Evolutionary conservation across 2,888 invertebrate species (phyloP).

Genomic region (Pogonocherus hispidulus): DNA sequence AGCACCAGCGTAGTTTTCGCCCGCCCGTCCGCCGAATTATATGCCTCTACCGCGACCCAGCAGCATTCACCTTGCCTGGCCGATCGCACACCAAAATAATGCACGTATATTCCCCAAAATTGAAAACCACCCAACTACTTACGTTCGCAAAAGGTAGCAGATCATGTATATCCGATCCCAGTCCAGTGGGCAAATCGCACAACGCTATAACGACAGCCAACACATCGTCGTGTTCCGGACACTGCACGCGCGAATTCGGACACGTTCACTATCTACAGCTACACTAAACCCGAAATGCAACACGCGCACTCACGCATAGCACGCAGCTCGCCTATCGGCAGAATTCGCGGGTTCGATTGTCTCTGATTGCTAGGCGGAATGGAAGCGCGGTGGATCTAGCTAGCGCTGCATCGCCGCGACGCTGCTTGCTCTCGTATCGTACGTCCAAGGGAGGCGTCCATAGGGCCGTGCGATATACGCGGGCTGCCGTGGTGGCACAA

Average conservation of each 20-base stretch:
- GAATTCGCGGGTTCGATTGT: constrained; percentile 55
- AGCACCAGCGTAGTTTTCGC: constrained; percentile 30
- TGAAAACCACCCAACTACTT: constrained; percentile 9
- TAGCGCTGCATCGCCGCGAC: constrained; percentile 34
- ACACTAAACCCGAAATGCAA: constrained; percentile 50
- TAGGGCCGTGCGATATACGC: not conserved
- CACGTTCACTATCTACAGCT: constrained; percentile 48
- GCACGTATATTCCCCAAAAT: not conserved
- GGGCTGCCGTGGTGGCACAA: constrained; percentile 23
- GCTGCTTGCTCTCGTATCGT: not conserved
- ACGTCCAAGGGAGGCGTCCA: not conserved
- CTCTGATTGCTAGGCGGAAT: constrained; percentile 38
- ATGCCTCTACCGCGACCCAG: not conserved
- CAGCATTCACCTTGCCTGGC: constrained; percentile 9
- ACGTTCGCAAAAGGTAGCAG: constrained; percentile 13
- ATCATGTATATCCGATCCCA: not conserved
- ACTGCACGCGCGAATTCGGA: constrained; percentile 22
- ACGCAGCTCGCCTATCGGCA: constrained; percentile 51
- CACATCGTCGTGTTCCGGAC: constrained; percentile 4
- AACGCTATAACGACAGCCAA: not conserved
- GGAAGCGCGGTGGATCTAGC: constrained; percentile 30
- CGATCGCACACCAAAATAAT: not conserved
- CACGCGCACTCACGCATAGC: constrained; percentile 51
- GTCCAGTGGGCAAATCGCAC: not conserved
- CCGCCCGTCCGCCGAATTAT: constrained; percentile 20